Evolutionary conservation across 2,888 invertebrate genomes (phyloP).

Genomic region (Chloromyia formosa): DNA sequence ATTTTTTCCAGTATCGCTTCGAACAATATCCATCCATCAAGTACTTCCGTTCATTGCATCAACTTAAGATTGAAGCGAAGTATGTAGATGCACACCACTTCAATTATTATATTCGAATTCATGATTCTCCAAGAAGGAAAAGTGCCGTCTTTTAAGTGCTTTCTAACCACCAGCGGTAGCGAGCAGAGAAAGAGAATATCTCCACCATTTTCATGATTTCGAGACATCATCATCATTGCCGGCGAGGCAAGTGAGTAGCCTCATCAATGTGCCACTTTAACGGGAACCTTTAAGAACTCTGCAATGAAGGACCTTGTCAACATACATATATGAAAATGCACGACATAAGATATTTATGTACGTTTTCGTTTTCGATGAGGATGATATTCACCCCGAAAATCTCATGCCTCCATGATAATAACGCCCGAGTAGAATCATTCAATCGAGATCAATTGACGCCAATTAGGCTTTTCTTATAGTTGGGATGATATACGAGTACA

Average conservation of each 20-base stretch:
- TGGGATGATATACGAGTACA: no score
- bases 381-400: constrained; percentile 14
- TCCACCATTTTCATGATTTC: constrained; percentile 34
- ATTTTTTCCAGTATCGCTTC: constrained; percentile 38
- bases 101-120: constrained; percentile 22
- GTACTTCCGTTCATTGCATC: constrained; percentile 43
- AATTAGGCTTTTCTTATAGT: constrained; percentile 41
- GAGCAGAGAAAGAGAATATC: constrained; percentile 7
- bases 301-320: constrained; percentile 26
- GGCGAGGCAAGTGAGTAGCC: constrained; percentile 12
- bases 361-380: constrained; percentile 13
- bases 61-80: constrained; percentile 33
- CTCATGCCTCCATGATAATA: constrained; percentile 26
- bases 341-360: neutral
- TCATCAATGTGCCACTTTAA: constrained; percentile 5
- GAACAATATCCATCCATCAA: constrained; percentile 42
- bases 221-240: constrained; percentile 18
- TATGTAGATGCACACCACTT: constrained; percentile 11
- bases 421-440: constrained; percentile 36
- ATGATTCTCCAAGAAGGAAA: constrained; percentile 27
- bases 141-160: constrained; percentile 24
- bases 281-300: constrained; percentile 10
- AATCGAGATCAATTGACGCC: constrained; percentile 45
- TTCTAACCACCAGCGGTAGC: neutral
- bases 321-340: neutral